phyloP scores from a whole-genome alignment of 35 echinoderm and acorn worm genomes.

The Lytechinus pictus region DNA sequence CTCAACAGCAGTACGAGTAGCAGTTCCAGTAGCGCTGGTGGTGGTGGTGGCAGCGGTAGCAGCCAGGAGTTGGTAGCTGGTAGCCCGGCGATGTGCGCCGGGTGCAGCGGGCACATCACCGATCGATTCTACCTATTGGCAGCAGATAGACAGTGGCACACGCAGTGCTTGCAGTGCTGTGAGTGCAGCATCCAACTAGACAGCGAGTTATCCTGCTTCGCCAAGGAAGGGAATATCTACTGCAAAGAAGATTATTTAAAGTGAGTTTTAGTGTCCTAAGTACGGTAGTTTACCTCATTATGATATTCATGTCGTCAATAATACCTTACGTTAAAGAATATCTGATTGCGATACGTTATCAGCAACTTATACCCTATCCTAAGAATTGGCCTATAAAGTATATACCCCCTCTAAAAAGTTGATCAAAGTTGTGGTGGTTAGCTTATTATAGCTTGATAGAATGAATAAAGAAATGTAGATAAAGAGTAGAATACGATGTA shows the following conservation, averaged over 20 bases:
- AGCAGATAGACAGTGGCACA: slow-evolving; percentile 90
- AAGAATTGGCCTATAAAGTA: background rate
- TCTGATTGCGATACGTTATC: no score
- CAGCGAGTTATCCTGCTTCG: slow-evolving; percentile 89
- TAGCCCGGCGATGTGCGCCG: slow-evolving; percentile 75
- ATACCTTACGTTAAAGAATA: background rate
- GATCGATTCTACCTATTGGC: slow-evolving; percentile 94
- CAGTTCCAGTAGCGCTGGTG: background rate
- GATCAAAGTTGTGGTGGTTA: background rate
- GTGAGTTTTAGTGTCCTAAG: slow-evolving; percentile 51
- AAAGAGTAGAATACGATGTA: no score
- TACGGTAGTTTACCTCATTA: no score
- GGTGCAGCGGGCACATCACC: slow-evolving; percentile 81
- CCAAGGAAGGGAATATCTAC: slow-evolving; percentile 95
- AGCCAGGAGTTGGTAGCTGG: background rate
- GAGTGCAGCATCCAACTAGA: slow-evolving; percentile 89
- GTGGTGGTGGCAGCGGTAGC: background rate
- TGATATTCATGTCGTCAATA: background rate
- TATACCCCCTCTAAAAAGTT: background rate
- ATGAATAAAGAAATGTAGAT: no score
- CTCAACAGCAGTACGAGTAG: background rate
- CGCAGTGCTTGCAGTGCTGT: slow-evolving; percentile 71
- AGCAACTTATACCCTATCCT: no score
- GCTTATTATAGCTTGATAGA: no score
- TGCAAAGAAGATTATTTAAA: slow-evolving; percentile 97